A percentile compares a stretch with the other conserved stretches of the same genome.
phyloP scores from a whole-genome alignment of 2,113 vertebrate genomes.

The Paedocypris sp. region DNA sequence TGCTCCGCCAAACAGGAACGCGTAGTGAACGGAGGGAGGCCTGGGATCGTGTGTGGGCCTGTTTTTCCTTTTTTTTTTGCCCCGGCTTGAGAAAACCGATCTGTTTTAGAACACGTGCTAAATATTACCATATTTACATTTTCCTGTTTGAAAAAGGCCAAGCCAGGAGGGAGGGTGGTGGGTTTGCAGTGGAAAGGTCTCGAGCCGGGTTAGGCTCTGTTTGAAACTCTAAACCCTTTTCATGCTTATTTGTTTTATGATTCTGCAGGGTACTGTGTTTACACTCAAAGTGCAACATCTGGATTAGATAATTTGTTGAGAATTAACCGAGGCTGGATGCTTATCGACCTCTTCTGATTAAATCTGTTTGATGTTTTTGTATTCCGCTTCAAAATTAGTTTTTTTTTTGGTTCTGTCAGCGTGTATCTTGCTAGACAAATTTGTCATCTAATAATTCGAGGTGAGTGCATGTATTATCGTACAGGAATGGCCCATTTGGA shows the following conservation, averaged over 20 bases:
- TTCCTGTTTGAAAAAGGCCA: slow-evolving; percentile 70
- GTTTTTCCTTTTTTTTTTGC: slow-evolving; percentile 40
- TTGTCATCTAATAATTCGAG: slow-evolving; percentile 32
- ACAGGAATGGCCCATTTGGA: slow-evolving; percentile 9
- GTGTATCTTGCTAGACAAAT: slow-evolving; percentile 32
- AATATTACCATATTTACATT: slow-evolving; percentile 83
- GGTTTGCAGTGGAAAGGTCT: slow-evolving; percentile 56
- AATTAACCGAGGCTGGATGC: slow-evolving; percentile 75
- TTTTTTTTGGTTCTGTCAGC: slow-evolving; percentile 34
- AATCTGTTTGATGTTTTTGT: slow-evolving; percentile 58
- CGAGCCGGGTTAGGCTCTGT: slow-evolving; percentile 61
- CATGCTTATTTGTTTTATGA: slow-evolving; percentile 95
- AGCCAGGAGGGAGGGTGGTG: slow-evolving; percentile 38
- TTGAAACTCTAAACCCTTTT: slow-evolving; percentile 82
- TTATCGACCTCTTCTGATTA: slow-evolving; percentile 76
- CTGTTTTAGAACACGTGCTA: slow-evolving; percentile 73
- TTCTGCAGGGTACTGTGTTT: slow-evolving; percentile 81
- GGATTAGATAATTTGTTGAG: slow-evolving; percentile 98
- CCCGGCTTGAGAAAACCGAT: slow-evolving; percentile 64
- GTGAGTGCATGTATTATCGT: slow-evolving; percentile 23
- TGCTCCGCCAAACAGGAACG: slow-evolving; percentile 47
- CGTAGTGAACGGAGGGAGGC: slow-evolving; percentile 51
- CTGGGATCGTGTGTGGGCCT: slow-evolving; percentile 67
- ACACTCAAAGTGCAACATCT: slow-evolving; percentile 84
- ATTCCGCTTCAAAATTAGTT: slow-evolving; percentile 31